A percentile compares a stretch with the other conserved stretches of the same genome.
Conservation (phyloP, 2,888 invertebrate species). For the Aricia artaxerxes region DNA sequence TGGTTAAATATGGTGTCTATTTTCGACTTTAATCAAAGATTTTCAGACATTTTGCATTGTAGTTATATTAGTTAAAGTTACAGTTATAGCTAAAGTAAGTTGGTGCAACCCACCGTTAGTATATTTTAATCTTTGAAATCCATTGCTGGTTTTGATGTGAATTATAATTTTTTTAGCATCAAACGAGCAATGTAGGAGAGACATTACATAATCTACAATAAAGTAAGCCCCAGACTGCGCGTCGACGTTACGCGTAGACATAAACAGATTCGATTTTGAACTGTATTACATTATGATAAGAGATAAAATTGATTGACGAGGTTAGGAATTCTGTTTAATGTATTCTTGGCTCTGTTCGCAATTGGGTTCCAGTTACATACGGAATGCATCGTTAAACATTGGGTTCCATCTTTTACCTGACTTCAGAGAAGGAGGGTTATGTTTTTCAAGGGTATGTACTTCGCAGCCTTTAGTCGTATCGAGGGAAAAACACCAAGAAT, state of each 20-base stretch:
- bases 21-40: no score
- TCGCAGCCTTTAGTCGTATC: neutral
- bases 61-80: no score
- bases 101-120: no score
- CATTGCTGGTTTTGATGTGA: neutral
- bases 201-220: constrained; percentile 31
- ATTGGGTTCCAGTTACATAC: constrained; percentile 4
- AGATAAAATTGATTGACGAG: neutral
- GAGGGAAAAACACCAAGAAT: no score
- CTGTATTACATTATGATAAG: constrained; percentile 39
- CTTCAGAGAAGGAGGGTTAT: neutral
- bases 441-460: neutral
- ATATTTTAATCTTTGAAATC: neutral
- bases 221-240: constrained; percentile 52
- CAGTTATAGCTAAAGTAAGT: no score
- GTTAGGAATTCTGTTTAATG: neutral
- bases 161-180: neutral
- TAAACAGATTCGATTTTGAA: constrained; percentile 40
- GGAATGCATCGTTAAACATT: neutral
- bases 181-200: constrained; percentile 42
- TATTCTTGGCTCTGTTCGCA: constrained; percentile 2
- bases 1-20: no score
- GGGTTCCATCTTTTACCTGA: neutral
- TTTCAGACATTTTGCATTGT: no score
- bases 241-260: constrained; percentile 47